Evolutionary conservation across 1,140 invertebrate genomes (phyloP), one percentile per base, ranked within the genome.

Genomic region (Meloidogyne hapla): DNA sequence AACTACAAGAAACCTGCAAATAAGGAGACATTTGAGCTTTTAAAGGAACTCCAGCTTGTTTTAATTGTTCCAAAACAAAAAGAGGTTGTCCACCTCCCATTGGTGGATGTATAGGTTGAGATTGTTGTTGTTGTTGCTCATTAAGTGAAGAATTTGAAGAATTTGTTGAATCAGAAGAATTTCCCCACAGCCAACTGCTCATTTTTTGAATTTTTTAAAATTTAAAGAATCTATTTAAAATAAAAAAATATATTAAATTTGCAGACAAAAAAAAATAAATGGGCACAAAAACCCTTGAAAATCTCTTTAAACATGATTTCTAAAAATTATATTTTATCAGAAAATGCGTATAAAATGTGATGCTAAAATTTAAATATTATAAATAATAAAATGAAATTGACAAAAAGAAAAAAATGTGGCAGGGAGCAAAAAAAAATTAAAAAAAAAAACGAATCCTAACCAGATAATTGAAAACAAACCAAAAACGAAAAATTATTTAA

Each of bases 11-110:
- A 23, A 83, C 81, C 80, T 82, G 81, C n/a, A 82, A 70, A 65
- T 82, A 82, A 12, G 81, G 82, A 61, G 74, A 64, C 66, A 84
- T 82, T 40, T 84, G 82, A 18, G 48, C 69, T 8, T 80, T 82
- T 21, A 82, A 66, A 9, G 81, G 81, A 48, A 82, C 72, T 12
- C 76, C 80, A 38, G 81, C 79, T 13, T 83, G 80, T 40, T 81
- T 82, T 15, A 81, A 56, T 40, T 74, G 73, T 28, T 81, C 80
- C 21, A 81, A 70, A 4, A 79, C 69, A 77, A 80, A 74, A 10
- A 78, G 45, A 5, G 80, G 74, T 15, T 21, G 33, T 10, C 28
- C 56, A 10, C 9, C 21, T 1, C 18, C 71, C 10, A 2, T 2
- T 67, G 72, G 8, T 63, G 45, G 13, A 13, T 76, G 13, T 13